These are phyloP conservation scores for Drosophila affinis DNA, from an alignment of 2,888 invertebrate genomes.

Conservation along the genomic window DNA sequence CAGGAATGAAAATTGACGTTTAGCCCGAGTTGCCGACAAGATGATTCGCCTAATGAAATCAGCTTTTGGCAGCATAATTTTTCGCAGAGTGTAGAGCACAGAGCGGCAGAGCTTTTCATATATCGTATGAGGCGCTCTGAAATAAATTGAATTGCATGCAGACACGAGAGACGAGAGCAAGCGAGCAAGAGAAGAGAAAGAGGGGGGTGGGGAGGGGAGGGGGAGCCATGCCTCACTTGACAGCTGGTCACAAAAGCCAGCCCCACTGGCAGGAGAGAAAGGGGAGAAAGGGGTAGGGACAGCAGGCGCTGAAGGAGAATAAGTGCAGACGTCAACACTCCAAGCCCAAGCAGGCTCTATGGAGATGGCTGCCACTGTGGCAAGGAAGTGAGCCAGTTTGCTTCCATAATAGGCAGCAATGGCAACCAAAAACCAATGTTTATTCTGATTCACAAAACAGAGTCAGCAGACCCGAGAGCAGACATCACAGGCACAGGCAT, in stretches of 20 bases:
- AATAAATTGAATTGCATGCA: constrained; percentile 77
- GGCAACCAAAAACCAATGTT: constrained; percentile 72
- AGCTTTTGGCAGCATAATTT: background rate
- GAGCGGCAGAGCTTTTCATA: background rate
- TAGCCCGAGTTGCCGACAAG: background rate
- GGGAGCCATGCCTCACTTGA: constrained; percentile 52
- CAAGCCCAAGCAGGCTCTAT: constrained; percentile 21
- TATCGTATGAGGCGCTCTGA: constrained; percentile 45
- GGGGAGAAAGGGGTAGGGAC: constrained; percentile 1
- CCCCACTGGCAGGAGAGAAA: constrained; percentile 18
- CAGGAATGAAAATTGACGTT: background rate
- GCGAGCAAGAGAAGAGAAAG: constrained; percentile 8
- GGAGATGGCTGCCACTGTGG: constrained; percentile 27
- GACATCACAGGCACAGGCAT: background rate
- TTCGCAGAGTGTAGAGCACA: constrained; percentile 3
- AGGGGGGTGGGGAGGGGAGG: background rate
- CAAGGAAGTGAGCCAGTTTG: constrained; percentile 36
- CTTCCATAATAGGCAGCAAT: constrained; percentile 56
- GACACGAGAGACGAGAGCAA: constrained; percentile 17
- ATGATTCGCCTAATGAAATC: background rate
- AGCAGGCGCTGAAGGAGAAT: constrained; percentile 14
- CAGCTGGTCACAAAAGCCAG: constrained; percentile 72
- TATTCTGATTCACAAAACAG: constrained; percentile 70
- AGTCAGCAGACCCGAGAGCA: constrained; percentile 23
- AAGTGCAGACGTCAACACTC: constrained; percentile 74